Base-by-base conservation (phyloP, 2,888 invertebrate genomes). In the Dioctria rufipes region DNA sequence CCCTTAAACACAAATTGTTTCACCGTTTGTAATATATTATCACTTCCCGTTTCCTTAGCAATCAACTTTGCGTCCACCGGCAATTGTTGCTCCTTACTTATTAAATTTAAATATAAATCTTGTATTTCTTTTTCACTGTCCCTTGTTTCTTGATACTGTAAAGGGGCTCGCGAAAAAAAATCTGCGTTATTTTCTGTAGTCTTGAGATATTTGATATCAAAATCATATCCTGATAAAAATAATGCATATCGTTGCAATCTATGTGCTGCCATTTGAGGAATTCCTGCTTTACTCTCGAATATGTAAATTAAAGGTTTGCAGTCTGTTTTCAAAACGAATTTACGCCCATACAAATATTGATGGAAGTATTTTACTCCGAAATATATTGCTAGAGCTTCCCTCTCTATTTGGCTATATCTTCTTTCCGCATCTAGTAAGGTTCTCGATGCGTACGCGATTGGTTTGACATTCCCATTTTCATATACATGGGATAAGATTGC, bases 311-410 rank as follows among this genome's bases (percentile, higher is more conserved):
- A 69, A 0, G 89, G 88, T 79, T 86, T 84, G 80, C 88, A 86
- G 82, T 88, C 88, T 3, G 88, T 88, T 11, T 85, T 66, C 9
- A 88, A 83, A 0, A 84, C 85, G 83, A 90, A 89, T 4, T 84
- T 80, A 4, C 86, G 81, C 3, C 88, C 89, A 83, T 84, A 86
- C 4, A 89, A 51, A 82, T 87, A 89, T 4, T 86, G 84, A 78
- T 87, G 85, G 82, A 89, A 89, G 81, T 86, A 85, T 60, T 85
- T 84, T 3, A 88, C 85, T 3, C 86, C 87, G 80, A 83, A 89
- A 13, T 87, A 81, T 11, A 88, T 84, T 9, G 85, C 85, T 3
- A 87, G 83, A 3, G 87, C 88, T 83, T 85, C 85, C 6, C 82
- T 82, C 67, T 85, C 84, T 42, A 84, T 82, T 61, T 84, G 84